Conservation (phyloP, 2,113 vertebrate genomes). For the Dipodomys stephensi region DNA sequence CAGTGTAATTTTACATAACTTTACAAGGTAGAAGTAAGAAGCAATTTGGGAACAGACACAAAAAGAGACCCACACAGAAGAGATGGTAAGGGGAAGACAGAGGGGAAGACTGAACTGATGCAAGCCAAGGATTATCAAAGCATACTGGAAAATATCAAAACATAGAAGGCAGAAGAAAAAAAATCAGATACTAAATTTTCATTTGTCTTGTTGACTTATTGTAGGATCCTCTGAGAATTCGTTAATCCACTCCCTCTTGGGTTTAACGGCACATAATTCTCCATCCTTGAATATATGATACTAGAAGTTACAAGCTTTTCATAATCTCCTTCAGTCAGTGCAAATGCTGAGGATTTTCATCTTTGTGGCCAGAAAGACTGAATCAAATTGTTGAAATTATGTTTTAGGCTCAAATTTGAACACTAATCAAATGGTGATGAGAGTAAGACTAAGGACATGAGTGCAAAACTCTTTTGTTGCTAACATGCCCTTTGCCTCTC, state of each 20-base stretch:
- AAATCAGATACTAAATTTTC: background rate
- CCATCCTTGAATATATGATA: background rate
- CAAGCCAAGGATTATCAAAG: background rate
- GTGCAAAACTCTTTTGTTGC: background rate
- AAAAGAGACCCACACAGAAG: background rate
- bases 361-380: background rate
- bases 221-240: background rate
- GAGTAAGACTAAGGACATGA: background rate
- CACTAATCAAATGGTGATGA: background rate
- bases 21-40: background rate
- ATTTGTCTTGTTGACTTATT: background rate
- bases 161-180: background rate
- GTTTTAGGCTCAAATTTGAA: background rate
- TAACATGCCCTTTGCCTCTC: background rate
- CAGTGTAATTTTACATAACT: too few species aligned
- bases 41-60: background rate
- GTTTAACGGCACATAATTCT: background rate
- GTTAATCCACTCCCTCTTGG: background rate
- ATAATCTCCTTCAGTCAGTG: background rate
- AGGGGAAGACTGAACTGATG: background rate
- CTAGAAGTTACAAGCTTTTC: slow-evolving; percentile 19
- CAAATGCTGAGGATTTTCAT: background rate
- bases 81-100: background rate
- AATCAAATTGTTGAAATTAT: slow-evolving; percentile 12
- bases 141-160: background rate